Conservation (phyloP, 2,888 invertebrate species). For the Meiosimyza platycephala region DNA sequence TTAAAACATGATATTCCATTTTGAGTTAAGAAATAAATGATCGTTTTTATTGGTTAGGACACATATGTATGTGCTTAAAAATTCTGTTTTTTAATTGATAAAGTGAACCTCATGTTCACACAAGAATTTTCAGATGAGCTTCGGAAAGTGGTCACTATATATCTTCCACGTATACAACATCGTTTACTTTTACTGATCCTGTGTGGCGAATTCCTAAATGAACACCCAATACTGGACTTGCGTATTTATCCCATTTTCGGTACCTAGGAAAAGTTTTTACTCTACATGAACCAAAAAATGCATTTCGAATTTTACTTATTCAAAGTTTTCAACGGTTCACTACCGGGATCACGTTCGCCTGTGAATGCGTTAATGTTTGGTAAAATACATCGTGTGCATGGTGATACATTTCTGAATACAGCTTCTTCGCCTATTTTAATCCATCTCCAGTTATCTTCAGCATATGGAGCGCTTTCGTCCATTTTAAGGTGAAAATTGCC, state of each 20-base stretch:
- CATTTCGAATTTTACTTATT: conserved; percentile 68
- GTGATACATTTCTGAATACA: conserved; percentile 51
- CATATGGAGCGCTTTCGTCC: conserved; percentile 72
- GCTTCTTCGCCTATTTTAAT: conserved; percentile 70
- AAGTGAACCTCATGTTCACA: too few relatives aligned
- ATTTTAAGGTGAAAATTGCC: conserved; percentile 76
- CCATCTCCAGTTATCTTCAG: conserved; percentile 80
- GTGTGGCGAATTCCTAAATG: conserved; percentile 68
- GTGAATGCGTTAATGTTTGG: conserved; percentile 78
- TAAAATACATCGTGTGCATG: conserved; percentile 73
- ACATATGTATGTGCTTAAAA: too few relatives aligned
- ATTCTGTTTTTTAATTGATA: too few relatives aligned
- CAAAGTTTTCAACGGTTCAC: conserved; percentile 75
- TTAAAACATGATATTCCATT: conserved; percentile 19
- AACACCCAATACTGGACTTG: conserved; percentile 69
- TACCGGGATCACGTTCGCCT: conserved; percentile 71
- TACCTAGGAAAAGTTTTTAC: conserved; percentile 46
- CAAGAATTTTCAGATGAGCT: too few relatives aligned
- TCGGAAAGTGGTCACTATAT: not conserved
- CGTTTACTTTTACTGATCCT: conserved; percentile 68
- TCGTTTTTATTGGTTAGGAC: too few relatives aligned
- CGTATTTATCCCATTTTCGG: conserved; percentile 51
- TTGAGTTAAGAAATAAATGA: not conserved
- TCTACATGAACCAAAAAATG: not conserved
- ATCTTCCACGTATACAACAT: conserved; percentile 69